Conservation (phyloP, 1,140 invertebrate species). For the Dendrolimus kikuchii region DNA sequence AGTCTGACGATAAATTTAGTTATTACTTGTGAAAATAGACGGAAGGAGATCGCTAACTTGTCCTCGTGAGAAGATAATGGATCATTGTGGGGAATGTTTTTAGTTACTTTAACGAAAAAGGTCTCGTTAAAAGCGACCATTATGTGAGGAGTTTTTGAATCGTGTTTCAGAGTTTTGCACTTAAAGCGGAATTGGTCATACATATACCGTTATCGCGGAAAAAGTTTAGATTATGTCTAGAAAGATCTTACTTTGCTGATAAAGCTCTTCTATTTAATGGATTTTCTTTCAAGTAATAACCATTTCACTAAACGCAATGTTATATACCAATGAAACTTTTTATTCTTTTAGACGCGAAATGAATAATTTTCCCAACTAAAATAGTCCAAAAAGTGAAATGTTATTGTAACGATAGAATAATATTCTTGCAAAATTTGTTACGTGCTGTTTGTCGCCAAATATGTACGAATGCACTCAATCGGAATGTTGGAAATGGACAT, state of each 20-base stretch:
- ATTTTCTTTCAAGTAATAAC: not conserved
- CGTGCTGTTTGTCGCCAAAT: conserved; percentile 18
- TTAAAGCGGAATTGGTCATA: conserved; percentile 25
- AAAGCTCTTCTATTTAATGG: conserved; percentile 3
- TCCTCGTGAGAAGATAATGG: conserved; percentile 69
- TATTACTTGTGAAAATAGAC: conserved; percentile 72
- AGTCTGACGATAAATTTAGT: conserved; percentile 71
- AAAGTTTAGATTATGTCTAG: conserved; percentile 26
- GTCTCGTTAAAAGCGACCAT: conserved; percentile 57
- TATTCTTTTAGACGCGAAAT: no score
- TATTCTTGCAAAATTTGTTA: conserved; percentile 3
- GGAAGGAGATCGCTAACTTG: conserved; percentile 71
- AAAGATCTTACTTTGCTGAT: not conserved
- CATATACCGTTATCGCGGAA: conserved; percentile 19
- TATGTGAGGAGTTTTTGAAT: conserved; percentile 60
- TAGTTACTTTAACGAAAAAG: conserved; percentile 58
- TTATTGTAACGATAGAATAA: not conserved
- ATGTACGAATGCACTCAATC: conserved; percentile 19
- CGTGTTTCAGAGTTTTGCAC: conserved; percentile 34
- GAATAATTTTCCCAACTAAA: no score
- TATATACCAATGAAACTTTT: no score
- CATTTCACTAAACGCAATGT: not conserved
- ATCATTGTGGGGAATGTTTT: conserved; percentile 64
- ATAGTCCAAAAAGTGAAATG: no score
- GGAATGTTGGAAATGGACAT: conserved; percentile 21